Evolutionary conservation across 2,113 vertebrate species (phyloP), one percentile per base, ranked within the genome.

Genomic region (human (Homo sapiens)): DNA sequence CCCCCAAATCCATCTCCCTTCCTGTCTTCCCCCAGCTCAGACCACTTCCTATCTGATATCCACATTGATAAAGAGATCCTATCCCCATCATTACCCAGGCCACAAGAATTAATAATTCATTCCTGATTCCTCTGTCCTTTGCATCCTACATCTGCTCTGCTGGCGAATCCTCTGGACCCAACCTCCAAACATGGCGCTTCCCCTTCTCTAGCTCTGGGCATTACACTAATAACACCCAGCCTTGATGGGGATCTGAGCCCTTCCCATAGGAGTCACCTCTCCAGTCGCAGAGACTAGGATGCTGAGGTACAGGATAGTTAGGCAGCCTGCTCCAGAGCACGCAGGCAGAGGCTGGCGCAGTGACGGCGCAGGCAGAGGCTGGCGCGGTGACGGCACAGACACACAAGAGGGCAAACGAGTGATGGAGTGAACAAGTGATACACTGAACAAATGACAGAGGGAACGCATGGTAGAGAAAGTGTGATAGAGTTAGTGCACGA

Each of bases 381-480:
- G 40, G 40, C 40, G 40, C 40, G 4, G 40, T 40, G 48, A 40
- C 0, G 5, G 32, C 35, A 22, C 30, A 9, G 55, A 76, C 35
- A 9, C 7, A 1, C 4, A 10, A 73, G 20, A 20, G 20, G 38
- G 70, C 20, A 38, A 25, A 40, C 38, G 23, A 8, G n/a, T 40
- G 22, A 12, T 9, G 5, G 20, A 40, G 70, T 5, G n/a, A 23
- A 40, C 22, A 40, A 10, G 20, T 73, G 38, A 40, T 12, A n/a
- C 35, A 38, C 0, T 2, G 4, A 72, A 23, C n/a, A 38, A n/a
- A 5, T 72, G 68, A 22, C 8, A 20, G 8, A 30, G 61, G 27
- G 61, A 64, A 64, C 0, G 0, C 27, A 30, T 5, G 27, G 12
- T 1, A n/a, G 16, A 35, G 66, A n/a, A 35, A 8, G 32, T 1